A percentile compares a stretch with the other conserved stretches of the same genome.
phyloP scores from a whole-genome alignment of 2,113 vertebrate species.

The Macroglossus sobrinus region DNA sequence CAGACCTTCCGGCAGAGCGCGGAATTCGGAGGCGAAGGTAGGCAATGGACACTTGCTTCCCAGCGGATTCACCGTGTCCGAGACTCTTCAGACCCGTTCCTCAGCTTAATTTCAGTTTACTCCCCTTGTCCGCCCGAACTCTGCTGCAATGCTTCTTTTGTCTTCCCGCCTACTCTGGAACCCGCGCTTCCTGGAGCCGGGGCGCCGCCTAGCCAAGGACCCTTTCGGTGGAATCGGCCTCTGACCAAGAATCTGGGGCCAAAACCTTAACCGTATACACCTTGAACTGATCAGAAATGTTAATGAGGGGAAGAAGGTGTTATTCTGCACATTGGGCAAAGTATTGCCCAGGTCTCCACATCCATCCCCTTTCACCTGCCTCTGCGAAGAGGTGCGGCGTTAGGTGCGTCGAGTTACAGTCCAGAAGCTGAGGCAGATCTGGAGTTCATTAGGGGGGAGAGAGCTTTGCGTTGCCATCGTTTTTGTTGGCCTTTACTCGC shows the following conservation, averaged over 20 bases:
- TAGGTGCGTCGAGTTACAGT: not conserved
- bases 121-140: not conserved
- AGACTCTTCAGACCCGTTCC: not conserved
- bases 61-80: fast-evolving
- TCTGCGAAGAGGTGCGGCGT: too few species aligned
- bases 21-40: not conserved
- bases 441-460: fast-evolving
- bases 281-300: not conserved
- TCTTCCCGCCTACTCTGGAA: not conserved
- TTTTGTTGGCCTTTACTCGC: not conserved
- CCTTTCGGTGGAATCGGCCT: not conserved
- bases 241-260: too few species aligned
- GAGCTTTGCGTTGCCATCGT: not conserved
- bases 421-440: not conserved
- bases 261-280: too few species aligned
- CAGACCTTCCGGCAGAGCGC: not conserved
- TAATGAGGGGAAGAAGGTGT: not conserved
- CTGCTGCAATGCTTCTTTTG: not conserved
- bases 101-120: not conserved
- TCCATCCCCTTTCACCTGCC: not conserved
- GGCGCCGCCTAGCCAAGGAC: too few species aligned
- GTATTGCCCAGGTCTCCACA: fast-evolving
- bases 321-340: not conserved
- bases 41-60: fast-evolving
- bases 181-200: not conserved